These are phyloP conservation scores for Capricornis sumatraensis DNA, from an alignment of 2,113 vertebrate genomes.

Conservation along the genomic window DNA sequence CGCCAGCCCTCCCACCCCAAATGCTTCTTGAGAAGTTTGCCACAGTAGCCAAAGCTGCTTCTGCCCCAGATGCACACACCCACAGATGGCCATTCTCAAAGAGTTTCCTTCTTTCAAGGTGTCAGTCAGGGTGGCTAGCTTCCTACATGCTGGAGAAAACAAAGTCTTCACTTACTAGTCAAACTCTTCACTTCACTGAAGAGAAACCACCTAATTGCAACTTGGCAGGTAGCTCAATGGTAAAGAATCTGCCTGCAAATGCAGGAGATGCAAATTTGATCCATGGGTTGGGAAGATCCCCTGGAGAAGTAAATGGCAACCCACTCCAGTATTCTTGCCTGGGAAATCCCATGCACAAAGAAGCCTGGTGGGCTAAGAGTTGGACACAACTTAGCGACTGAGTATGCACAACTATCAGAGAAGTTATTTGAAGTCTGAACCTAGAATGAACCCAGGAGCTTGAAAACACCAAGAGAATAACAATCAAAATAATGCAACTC, in stretches of 20 bases:
- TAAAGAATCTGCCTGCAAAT: neutral
- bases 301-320: neutral
- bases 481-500: neutral
- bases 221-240: neutral
- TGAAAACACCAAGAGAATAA: neutral
- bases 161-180: neutral
- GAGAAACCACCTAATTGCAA: neutral
- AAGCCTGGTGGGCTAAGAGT: neutral
- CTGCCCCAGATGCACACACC: neutral
- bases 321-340: neutral
- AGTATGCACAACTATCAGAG: neutral
- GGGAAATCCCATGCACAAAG: neutral
- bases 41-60: neutral
- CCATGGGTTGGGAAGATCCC: neutral
- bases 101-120: neutral
- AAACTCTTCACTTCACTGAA: neutral
- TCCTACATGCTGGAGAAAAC: neutral
- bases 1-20: neutral
- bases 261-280: neutral
- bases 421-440: neutral
- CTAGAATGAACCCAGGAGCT: neutral
- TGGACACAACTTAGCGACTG: neutral
- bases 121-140: neutral
- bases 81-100: neutral
- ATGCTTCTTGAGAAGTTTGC: neutral